phyloP scores from a whole-genome alignment of 1,140 invertebrate genomes.

The Nebria ingens region DNA sequence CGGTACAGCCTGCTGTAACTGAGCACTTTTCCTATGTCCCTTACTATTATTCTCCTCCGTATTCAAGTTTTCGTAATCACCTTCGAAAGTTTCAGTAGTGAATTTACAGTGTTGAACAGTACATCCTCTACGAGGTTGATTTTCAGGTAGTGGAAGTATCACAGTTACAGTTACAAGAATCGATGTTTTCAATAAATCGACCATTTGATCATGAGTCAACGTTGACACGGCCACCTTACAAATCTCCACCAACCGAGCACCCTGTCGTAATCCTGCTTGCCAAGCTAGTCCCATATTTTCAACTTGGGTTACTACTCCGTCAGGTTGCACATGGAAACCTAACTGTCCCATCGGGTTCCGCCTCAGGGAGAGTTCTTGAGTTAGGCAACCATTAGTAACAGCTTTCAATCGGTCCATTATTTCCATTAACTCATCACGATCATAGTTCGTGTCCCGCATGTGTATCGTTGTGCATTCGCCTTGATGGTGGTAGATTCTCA shows the following conservation, averaged over 20 bases:
- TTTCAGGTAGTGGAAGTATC: constrained; percentile 52
- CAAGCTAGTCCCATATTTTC: constrained; percentile 79
- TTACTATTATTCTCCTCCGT: constrained; percentile 29
- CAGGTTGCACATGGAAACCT: constrained; percentile 92
- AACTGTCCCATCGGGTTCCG: constrained; percentile 77
- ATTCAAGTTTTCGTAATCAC: constrained; percentile 61
- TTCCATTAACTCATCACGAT: constrained; percentile 68
- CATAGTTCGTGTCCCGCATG: constrained; percentile 49
- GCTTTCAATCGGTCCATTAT: constrained; percentile 59
- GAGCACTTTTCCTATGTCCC: constrained; percentile 27
- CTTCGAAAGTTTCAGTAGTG: constrained; percentile 48
- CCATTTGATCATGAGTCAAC: constrained; percentile 86
- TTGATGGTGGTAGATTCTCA: constrained; percentile 64
- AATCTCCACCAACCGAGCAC: constrained; percentile 84
- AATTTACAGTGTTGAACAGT: constrained; percentile 57
- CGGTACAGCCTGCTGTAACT: constrained; percentile 42
- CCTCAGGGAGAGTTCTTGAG: constrained; percentile 57
- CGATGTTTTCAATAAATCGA: constrained; percentile 85
- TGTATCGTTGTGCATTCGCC: constrained; percentile 75
- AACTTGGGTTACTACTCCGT: constrained; percentile 90
- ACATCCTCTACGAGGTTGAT: constrained; percentile 47
- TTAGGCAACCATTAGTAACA: constrained; percentile 63
- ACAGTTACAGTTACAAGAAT: constrained; percentile 74
- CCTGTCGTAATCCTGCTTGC: constrained; percentile 80
- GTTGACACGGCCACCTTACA: constrained; percentile 84